A percentile compares a stretch with the other conserved stretches of the same genome.
phyloP scores from a whole-genome alignment of 2,888 invertebrate species.

The Ormia ochracea region DNA sequence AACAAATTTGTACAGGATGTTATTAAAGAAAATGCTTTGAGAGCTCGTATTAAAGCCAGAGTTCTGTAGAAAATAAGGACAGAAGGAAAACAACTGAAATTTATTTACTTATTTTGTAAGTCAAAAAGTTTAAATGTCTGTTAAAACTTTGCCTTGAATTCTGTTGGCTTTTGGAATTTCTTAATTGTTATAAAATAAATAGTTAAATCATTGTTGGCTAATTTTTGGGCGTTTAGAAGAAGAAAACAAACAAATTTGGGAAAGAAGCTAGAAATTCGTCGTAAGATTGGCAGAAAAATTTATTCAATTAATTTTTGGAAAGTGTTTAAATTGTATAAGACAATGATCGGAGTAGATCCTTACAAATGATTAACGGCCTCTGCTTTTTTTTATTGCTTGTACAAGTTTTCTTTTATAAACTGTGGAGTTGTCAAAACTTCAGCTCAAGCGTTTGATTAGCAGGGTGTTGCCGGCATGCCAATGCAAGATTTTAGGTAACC shows the following conservation, averaged over 20 bases:
- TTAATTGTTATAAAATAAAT: slow-evolving; percentile 24
- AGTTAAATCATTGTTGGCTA: slow-evolving; percentile 9
- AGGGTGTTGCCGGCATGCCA: no score
- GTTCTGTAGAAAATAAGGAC: neutral
- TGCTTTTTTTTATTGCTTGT: no score
- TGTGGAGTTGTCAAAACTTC: no score
- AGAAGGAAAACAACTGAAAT: slow-evolving; percentile 3
- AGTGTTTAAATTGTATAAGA: no score
- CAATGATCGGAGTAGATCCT: no score
- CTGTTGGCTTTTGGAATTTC: slow-evolving; percentile 15
- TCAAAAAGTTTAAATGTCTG: slow-evolving; percentile 33
- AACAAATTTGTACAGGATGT: slow-evolving; percentile 18
- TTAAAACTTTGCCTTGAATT: slow-evolving; percentile 12
- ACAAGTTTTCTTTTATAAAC: no score
- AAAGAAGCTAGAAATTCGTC: neutral
- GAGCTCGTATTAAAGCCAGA: neutral
- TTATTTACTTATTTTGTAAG: neutral
- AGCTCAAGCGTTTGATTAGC: no score
- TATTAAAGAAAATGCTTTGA: slow-evolving; percentile 17
- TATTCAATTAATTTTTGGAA: neutral
- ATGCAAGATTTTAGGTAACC: no score
- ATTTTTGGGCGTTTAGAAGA: neutral
- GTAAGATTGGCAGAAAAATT: neutral
- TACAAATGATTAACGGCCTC: no score
- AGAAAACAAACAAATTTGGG: neutral